Evolutionary conservation across 2,797 vertebrate species (phyloP).

Genomic region (Astyanax mexicanus): DNA sequence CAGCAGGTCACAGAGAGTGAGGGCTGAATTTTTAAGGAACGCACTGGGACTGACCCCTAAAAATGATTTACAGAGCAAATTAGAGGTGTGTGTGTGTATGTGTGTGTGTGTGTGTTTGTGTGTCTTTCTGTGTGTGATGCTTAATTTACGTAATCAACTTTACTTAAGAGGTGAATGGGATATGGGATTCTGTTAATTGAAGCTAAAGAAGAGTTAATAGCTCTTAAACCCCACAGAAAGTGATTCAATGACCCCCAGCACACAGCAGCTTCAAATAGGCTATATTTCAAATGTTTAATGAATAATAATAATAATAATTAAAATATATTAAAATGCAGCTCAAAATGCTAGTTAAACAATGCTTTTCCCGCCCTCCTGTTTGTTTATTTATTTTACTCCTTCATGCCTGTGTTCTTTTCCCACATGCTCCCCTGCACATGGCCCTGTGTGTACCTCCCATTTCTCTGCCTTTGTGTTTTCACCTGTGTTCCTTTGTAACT

Average conservation of each 20-base stretch:
- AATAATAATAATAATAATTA: too few species aligned
- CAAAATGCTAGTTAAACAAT: too few species aligned
- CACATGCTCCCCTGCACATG: too few species aligned
- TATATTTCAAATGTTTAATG: background rate
- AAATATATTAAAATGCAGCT: too few species aligned
- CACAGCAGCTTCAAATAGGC: background rate
- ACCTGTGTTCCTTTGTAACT: too few species aligned
- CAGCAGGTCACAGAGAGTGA: conserved; percentile 11
- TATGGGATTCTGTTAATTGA: conserved; percentile 29
- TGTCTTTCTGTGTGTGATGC: conserved; percentile 3
- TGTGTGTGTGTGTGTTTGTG: conserved; percentile 12
- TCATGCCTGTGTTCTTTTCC: too few species aligned
- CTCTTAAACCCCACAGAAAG: background rate
- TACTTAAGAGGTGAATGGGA: too few species aligned
- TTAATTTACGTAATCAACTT: background rate
- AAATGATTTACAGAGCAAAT: background rate
- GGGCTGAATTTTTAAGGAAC: conserved; percentile 5
- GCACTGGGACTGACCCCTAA: background rate
- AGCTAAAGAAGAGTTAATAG: conserved; percentile 39
- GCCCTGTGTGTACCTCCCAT: too few species aligned
- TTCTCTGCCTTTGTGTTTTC: too few species aligned
- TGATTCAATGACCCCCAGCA: background rate
- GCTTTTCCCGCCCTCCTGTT: too few species aligned
- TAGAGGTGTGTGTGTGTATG: background rate
- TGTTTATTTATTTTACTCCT: too few species aligned